A percentile compares a stretch with the other conserved stretches of the same genome.
Conservation (phyloP, 2,113 vertebrate species). For the Rhegmatorhina hoffmannsi region DNA sequence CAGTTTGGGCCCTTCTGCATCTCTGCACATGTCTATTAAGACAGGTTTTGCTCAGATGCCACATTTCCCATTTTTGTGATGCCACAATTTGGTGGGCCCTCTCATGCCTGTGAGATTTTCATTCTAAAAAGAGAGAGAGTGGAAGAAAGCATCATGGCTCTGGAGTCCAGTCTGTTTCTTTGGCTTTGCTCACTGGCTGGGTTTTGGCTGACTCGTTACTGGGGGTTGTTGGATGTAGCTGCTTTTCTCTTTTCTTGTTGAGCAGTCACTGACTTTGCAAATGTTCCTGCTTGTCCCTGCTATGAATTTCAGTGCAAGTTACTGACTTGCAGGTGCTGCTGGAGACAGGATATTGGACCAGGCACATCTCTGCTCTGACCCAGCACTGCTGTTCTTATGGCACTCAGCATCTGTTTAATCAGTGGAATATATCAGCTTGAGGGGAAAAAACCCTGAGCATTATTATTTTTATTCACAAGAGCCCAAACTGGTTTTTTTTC, state of each 20-base stretch:
- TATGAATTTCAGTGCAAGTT: not conserved
- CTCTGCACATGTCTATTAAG: fast-evolving
- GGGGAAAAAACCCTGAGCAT: not conserved
- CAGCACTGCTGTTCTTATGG: not conserved
- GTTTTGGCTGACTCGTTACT: not conserved
- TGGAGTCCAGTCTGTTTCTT: not conserved
- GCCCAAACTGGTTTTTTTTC: not conserved
- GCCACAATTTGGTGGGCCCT: not conserved
- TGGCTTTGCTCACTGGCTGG: not conserved
- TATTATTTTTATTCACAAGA: not conserved
- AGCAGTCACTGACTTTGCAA: not conserved
- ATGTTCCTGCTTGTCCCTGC: not conserved
- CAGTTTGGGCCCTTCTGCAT: not conserved
- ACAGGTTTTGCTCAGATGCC: not conserved
- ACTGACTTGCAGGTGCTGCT: not conserved
- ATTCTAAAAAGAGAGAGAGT: not conserved
- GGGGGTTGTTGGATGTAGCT: not conserved
- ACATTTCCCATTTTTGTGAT: not conserved
- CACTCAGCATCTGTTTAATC: not conserved
- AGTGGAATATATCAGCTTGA: not conserved
- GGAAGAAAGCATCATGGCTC: fast-evolving
- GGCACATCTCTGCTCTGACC: not conserved
- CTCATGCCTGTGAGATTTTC: not conserved
- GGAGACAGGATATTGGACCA: not conserved
- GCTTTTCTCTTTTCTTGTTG: not conserved